phyloP scores from a whole-genome alignment of 2,797 vertebrate genomes.

The Tokudaia muenninki region DNA sequence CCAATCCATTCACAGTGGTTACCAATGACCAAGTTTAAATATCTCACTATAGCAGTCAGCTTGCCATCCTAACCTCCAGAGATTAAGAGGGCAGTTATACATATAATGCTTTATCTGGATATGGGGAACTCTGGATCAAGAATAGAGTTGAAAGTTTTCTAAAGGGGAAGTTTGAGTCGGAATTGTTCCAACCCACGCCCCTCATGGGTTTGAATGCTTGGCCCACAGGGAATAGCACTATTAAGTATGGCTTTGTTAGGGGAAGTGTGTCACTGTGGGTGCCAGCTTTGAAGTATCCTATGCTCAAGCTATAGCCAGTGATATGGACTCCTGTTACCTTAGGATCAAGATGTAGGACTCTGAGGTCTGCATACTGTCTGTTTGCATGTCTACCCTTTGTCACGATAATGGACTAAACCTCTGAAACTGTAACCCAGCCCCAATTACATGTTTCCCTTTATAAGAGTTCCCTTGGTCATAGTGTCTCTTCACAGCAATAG shows the following conservation, averaged over 20 bases:
- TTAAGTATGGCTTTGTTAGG: not conserved
- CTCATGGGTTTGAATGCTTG: not conserved
- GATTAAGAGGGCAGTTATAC: not conserved
- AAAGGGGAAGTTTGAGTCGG: not conserved
- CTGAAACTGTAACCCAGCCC: not conserved
- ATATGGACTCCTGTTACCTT: not conserved
- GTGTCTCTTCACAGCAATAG: not conserved
- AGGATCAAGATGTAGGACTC: not conserved
- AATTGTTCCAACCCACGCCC: not conserved
- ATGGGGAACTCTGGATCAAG: not conserved
- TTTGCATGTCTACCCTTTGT: not conserved
- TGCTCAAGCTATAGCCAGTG: not conserved
- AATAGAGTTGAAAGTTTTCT: not conserved
- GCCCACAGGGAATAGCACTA: not conserved
- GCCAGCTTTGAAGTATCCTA: not conserved
- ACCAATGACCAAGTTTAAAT: constrained; percentile 38
- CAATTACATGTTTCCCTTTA: not conserved
- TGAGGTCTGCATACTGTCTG: not conserved
- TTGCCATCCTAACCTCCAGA: constrained; percentile 3
- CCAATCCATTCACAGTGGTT: not conserved
- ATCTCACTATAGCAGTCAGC: not conserved
- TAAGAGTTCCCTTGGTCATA: not conserved
- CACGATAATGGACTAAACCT: not conserved
- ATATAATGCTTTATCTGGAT: not conserved
- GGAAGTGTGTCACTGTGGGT: not conserved